A percentile compares a stretch with the other conserved stretches of the same genome.
Evolutionary conservation across 2,797 vertebrate species (phyloP).

Genomic region (Sebastes paucispinis): DNA sequence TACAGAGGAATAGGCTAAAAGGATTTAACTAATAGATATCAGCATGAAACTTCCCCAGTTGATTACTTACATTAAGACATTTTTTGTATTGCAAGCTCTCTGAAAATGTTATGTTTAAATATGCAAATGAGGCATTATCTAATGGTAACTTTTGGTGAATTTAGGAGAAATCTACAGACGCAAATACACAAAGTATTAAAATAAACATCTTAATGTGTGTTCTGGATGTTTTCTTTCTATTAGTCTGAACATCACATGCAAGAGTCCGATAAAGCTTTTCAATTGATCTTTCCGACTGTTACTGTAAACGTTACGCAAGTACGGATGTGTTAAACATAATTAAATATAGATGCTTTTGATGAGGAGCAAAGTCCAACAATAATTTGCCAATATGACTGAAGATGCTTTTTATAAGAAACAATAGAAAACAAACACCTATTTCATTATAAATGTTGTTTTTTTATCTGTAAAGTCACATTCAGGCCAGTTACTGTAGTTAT

Average conservation of each 20-base stretch:
- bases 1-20: too few species aligned
- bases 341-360: neutral
- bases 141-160: too few species aligned
- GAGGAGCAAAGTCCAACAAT: neutral
- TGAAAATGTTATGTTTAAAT: too few species aligned
- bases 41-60: too few species aligned
- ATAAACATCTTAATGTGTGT: too few species aligned
- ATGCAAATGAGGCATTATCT: too few species aligned
- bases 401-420: neutral
- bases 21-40: too few species aligned
- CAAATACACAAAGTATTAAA: too few species aligned
- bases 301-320: neutral
- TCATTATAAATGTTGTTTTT: neutral
- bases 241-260: neutral
- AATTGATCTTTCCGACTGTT: neutral
- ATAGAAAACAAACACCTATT: neutral
- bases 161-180: too few species aligned
- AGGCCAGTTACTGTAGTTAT: neutral
- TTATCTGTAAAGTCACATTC: neutral
- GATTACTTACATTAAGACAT: too few species aligned
- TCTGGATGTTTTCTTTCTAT: too few species aligned
- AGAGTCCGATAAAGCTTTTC: neutral
- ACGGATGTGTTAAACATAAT: neutral
- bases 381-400: neutral
- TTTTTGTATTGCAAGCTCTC: too few species aligned